Percentiles rank a stretch among this genome's conserved stretches.
Conservation (phyloP, 2,113 vertebrate genomes). For the Heliornis fulica region DNA sequence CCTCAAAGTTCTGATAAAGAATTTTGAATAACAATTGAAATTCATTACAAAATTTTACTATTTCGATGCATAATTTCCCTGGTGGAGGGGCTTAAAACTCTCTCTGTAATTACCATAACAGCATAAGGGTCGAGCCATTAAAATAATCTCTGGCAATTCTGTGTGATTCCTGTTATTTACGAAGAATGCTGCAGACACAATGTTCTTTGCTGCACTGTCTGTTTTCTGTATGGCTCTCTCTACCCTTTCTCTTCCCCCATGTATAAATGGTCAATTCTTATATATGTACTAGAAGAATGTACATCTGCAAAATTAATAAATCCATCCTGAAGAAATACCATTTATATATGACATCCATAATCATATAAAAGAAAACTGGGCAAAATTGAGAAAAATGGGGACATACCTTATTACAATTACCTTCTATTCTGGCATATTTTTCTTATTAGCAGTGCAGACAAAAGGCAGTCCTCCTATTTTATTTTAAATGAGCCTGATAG, state of each 20-base stretch:
- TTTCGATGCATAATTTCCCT: slow-evolving; percentile 58
- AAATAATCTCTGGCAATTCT: slow-evolving; percentile 73
- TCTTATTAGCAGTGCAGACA: slow-evolving; percentile 61
- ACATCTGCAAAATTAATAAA: slow-evolving; percentile 71
- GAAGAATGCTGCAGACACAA: slow-evolving; percentile 12
- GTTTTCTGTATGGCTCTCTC: slow-evolving; percentile 21
- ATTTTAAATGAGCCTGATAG: slow-evolving; percentile 54
- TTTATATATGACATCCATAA: slow-evolving; percentile 64
- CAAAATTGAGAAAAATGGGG: slow-evolving; percentile 66
- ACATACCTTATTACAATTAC: slow-evolving; percentile 66
- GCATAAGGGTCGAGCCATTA: slow-evolving; percentile 63
- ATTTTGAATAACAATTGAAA: slow-evolving; percentile 35
- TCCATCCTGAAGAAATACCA: slow-evolving; percentile 40
- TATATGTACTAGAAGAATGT: slow-evolving; percentile 15
- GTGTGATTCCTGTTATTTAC: slow-evolving; percentile 56
- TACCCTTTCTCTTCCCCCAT: not conserved
- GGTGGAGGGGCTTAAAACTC: slow-evolving; percentile 54
- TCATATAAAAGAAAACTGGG: slow-evolving; percentile 64
- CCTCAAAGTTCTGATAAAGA: slow-evolving; percentile 32
- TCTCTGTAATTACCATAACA: slow-evolving; percentile 68
- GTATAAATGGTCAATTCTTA: slow-evolving; percentile 63
- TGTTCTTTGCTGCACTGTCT: not conserved
- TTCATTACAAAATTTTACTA: slow-evolving; percentile 46
- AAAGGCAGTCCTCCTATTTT: slow-evolving; percentile 48
- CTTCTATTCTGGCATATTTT: slow-evolving; percentile 59